Evolutionary conservation across 2,113 vertebrate genomes (phyloP), one percentile per base, ranked within the genome.

Genomic region (Theropithecus gelada): DNA sequence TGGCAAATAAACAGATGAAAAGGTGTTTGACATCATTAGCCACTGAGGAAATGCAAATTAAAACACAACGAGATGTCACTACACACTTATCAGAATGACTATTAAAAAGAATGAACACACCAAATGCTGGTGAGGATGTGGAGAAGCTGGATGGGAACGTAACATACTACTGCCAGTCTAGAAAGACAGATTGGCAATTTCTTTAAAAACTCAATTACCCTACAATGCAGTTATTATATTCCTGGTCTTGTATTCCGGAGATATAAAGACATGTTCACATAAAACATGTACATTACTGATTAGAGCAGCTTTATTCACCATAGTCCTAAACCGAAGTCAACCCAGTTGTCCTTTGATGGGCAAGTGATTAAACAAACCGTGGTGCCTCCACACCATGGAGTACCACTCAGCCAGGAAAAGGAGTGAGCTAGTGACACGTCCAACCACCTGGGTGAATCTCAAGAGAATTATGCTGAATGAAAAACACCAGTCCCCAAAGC

Each of bases 91-190:
- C 14, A 27, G 90, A 25, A 45, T 12, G 32, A 32, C 27, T 73
- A 30, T 14, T n/a, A 5, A 43, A 45, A 81, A 8, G 20, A 59
- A 16, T 18, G 38, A 45, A 10, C n/a, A 38, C 38, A 27, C 22
- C 32, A 20, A 14, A 13, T n/a, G 50, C 90, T n/a, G 79, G 38
- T 13, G 30, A n/a, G 7, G 20, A 27, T 20, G 20, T 5, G 2
- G 50, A 48, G 30, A 48, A n/a, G 27, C 79, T 27, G 22, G 9
- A 48, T 11, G 22, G 64, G 66, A 6, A 5, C 0, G 1, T 1
- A 9, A n/a, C 2, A 4, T 0, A 6, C 22, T 0, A 0, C 10
- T 6, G 32, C 6, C 38, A 0, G 13, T 27, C 38, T 59, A 32
- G 38, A 27, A 43, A n/a, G 8, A 8, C n/a, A 10, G 52, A 13